Evolutionary conservation across 2,888 invertebrate genomes (phyloP), one percentile per base, ranked within the genome.

Genomic region (Hybos culiciformis): DNA sequence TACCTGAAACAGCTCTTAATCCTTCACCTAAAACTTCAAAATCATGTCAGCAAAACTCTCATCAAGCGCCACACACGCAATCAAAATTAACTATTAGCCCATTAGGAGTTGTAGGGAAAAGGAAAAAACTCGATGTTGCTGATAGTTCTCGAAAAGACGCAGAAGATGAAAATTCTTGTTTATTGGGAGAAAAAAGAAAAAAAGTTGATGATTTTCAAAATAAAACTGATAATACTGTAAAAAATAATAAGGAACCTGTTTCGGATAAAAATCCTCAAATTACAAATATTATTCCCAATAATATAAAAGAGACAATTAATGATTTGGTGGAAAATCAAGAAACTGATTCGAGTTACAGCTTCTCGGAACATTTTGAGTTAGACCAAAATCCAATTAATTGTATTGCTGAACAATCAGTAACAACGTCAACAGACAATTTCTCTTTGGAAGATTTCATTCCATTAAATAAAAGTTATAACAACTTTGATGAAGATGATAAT

Each of bases 311-410:
- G 19, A 17, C n/a, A n/a, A n/a, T n/a, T 1, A 46, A 50, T 18
- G 37, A 12, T 1, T 3, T 46, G 6, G 43, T 46, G 5, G n/a
- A n/a, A n/a, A 18, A 36, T 9, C 50, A 56, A 14, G 66, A 65
- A 43, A 62, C 64, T 0, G 66, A 66, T 46, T 65, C 65, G 1
- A 65, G 66, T 47, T 66, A 65, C 43, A 65, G 65, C 42, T 65
- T 65, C 41, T 65, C 66, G 2, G 66, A 66, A 40, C 66, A 62
- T 45, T 64, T 63, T 42, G 60, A 58, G n/a, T n/a, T n/a, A n/a
- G n/a, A n/a, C n/a, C n/a, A n/a, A n/a, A n/a, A n/a, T n/a, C n/a
- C n/a, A n/a, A n/a, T n/a, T n/a, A n/a, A n/a, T n/a, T n/a, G n/a
- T n/a, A n/a, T n/a, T n/a, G n/a, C n/a, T n/a, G n/a, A n/a, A n/a